These are phyloP conservation scores for Seriola rivoliana DNA, from an alignment of 2,113 vertebrate species.

Conservation along the genomic window DNA sequence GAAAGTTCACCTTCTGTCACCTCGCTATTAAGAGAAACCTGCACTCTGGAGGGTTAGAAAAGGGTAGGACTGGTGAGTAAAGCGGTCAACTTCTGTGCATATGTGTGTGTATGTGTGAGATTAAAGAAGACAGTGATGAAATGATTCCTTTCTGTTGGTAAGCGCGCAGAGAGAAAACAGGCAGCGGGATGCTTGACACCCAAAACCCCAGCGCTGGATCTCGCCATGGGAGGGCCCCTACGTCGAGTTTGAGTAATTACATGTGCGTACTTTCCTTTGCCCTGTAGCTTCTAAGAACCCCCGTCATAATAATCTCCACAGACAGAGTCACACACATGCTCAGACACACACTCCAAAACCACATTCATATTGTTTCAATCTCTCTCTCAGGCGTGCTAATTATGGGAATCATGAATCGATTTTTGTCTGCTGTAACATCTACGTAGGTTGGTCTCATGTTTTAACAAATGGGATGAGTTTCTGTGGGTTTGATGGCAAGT, in stretches of 20 bases:
- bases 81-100: conserved; percentile 18
- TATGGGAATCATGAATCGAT: conserved; percentile 57
- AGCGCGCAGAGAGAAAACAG: conserved; percentile 57
- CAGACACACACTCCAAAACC: conserved; percentile 16
- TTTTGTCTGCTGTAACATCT: conserved; percentile 39
- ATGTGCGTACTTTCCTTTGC: conserved; percentile 56
- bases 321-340: conserved; percentile 14
- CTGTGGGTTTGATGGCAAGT: conserved; percentile 24
- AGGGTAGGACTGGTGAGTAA: conserved; percentile 16
- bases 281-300: conserved; percentile 45
- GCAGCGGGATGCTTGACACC: conserved; percentile 66
- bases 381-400: conserved; percentile 47
- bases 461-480: conserved; percentile 34
- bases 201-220: conserved; percentile 46
- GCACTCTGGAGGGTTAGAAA: conserved; percentile 15
- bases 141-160: conserved; percentile 55
- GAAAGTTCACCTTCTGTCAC: conserved; percentile 41
- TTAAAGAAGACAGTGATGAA: conserved; percentile 77
- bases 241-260: conserved; percentile 70
- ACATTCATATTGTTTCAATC: conserved; percentile 46
- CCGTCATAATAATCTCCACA: conserved; percentile 55
- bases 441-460: conserved; percentile 28
- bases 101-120: conserved; percentile 17
- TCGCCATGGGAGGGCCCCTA: conserved; percentile 60
- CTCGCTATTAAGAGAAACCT: conserved; percentile 21